Percentiles rank a stretch among this genome's conserved stretches.
Evolutionary conservation across 2,113 vertebrate genomes (phyloP).

Genomic region (Megaceryle maxima): DNA sequence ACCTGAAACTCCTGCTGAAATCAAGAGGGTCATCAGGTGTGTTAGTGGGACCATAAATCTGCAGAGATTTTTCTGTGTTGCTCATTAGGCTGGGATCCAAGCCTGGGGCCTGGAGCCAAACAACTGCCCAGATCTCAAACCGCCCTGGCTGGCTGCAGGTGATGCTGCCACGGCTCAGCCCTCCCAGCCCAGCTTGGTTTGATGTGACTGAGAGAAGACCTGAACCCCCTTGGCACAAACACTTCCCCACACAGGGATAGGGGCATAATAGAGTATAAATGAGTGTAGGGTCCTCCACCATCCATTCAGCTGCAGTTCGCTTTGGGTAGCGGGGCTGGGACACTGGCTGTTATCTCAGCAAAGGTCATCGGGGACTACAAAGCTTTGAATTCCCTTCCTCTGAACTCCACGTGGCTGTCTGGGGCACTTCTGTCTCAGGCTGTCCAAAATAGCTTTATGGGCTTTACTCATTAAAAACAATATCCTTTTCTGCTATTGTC

Average conservation of each 20-base stretch:
- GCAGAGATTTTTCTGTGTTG: background rate
- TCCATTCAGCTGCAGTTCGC: background rate
- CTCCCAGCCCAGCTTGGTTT: background rate
- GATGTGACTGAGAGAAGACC: background rate
- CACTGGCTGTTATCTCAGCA: background rate
- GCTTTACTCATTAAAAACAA: background rate
- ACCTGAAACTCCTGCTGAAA: background rate
- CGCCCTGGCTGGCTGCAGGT: background rate
- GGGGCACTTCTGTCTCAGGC: background rate
- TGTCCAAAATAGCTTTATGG: background rate
- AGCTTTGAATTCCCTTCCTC: background rate
- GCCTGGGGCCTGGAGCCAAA: background rate
- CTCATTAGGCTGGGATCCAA: background rate
- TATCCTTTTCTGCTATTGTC: background rate
- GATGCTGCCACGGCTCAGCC: accelerated
- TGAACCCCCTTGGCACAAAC: background rate
- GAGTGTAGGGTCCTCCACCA: background rate
- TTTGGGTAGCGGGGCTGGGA: accelerated
- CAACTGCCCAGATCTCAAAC: background rate
- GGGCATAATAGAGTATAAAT: background rate
- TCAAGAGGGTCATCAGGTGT: background rate
- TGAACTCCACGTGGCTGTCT: background rate
- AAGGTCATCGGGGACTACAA: background rate
- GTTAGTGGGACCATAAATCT: accelerated
- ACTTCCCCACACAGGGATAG: background rate